phyloP scores from a whole-genome alignment of 2,888 invertebrate species.

The Cremastinae sp. region DNA sequence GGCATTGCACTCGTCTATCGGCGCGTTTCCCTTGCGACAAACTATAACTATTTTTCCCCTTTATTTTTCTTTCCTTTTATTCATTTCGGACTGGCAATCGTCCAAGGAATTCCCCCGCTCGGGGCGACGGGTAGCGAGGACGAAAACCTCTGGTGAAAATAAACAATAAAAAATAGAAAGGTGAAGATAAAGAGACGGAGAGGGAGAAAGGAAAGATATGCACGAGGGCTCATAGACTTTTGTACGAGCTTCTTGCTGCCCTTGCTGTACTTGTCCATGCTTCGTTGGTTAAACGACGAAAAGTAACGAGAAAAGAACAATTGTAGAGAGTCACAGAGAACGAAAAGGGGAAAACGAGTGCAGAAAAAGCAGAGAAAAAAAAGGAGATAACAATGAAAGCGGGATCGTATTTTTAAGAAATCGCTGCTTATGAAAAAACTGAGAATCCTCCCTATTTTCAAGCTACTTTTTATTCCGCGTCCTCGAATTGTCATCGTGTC shows the following conservation, averaged over 20 bases:
- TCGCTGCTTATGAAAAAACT: background rate
- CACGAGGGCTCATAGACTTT: constrained; percentile 49
- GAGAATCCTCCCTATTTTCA: constrained; percentile 3
- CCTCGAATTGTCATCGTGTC: too few species aligned
- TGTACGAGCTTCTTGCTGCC: constrained; percentile 22
- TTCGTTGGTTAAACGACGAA: constrained; percentile 24
- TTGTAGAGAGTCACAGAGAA: background rate
- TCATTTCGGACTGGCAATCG: constrained; percentile 43
- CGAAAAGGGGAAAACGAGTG: constrained; percentile 1
- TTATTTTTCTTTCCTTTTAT: constrained; percentile 37
- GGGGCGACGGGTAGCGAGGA: constrained; percentile 1
- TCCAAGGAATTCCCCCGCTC: constrained; percentile 49
- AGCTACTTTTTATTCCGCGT: too few species aligned
- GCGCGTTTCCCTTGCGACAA: constrained; percentile 34
- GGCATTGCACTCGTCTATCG: constrained; percentile 57
- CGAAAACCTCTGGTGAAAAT: constrained; percentile 14
- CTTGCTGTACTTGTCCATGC: constrained; percentile 4
- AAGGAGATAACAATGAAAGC: constrained; percentile 4
- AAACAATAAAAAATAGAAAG: constrained; percentile 5
- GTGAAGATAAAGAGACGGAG: constrained; percentile 14
- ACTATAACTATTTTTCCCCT: constrained; percentile 2
- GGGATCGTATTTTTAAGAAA: constrained; percentile 1
- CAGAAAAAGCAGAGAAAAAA: constrained; percentile 13
- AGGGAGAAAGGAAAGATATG: constrained; percentile 25
- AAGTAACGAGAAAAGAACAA: constrained; percentile 50